phyloP scores from a whole-genome alignment of 2,888 invertebrate species.

The Barypeithes pellucidus region DNA sequence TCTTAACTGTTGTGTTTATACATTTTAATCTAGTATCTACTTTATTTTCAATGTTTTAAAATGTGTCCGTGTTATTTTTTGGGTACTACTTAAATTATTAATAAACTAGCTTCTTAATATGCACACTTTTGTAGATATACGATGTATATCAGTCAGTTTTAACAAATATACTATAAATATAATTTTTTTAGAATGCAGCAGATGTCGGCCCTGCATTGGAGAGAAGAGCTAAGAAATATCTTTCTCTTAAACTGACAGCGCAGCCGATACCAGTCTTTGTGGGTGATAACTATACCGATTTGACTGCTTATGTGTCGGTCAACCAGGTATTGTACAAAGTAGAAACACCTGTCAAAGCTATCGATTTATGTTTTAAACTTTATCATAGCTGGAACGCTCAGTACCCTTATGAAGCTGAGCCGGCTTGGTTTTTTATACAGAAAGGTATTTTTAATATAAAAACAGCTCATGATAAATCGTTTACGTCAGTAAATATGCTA shows the following conservation, averaged over 20 bases:
- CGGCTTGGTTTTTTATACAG: slow-evolving; percentile 12
- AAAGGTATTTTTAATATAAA: slow-evolving; percentile 14
- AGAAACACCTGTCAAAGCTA: slow-evolving; percentile 12
- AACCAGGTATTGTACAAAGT: background rate
- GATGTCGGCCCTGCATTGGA: background rate
- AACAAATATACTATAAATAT: background rate
- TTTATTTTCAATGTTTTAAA: background rate
- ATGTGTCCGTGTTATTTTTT: background rate
- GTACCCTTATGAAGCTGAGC: slow-evolving; percentile 6
- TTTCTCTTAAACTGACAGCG: slow-evolving; percentile 1
- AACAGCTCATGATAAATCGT: slow-evolving; percentile 9
- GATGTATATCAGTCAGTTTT: background rate
- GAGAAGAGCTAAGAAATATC: background rate
- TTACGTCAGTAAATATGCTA: background rate
- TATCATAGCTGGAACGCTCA: slow-evolving; percentile 1
- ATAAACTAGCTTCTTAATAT: background rate
- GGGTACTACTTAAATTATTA: background rate
- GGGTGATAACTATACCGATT: background rate
- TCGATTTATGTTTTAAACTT: slow-evolving; percentile 15
- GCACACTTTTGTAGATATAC: background rate
- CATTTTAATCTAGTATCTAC: background rate
- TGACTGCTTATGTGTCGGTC: background rate
- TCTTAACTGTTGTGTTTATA: background rate
- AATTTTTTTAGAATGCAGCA: background rate
- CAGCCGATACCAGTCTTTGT: slow-evolving; percentile 12